Conservation (phyloP, 2,888 invertebrate species). For the Drosophila meridionalis region DNA sequence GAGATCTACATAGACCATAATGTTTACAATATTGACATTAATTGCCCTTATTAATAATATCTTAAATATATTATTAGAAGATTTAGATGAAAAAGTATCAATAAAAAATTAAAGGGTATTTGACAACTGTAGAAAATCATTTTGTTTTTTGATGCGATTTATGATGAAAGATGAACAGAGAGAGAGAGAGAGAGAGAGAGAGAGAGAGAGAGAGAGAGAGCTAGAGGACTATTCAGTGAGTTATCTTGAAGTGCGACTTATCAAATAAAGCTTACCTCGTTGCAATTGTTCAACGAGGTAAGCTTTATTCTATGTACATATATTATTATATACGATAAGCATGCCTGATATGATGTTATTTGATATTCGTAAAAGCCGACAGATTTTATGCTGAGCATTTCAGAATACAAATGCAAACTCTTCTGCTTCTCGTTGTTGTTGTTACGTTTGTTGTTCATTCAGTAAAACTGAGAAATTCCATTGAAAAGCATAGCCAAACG, state of each 20-base stretch:
- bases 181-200: background rate
- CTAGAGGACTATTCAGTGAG: background rate
- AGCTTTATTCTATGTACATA: constrained; percentile 47
- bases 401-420: constrained; percentile 2
- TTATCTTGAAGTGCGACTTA: constrained; percentile 22
- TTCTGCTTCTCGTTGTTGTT: background rate
- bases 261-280: constrained; percentile 42
- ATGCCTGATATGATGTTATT: constrained; percentile 31
- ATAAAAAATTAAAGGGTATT: background rate
- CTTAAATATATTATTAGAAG: too few relatives aligned
- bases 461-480: constrained; percentile 51
- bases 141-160: too few relatives aligned
- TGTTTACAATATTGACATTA: too few relatives aligned
- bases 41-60: too few relatives aligned
- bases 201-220: too few relatives aligned
- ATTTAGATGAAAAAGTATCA: too few relatives aligned
- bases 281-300: constrained; percentile 36
- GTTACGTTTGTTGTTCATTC: constrained; percentile 11
- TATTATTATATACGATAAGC: background rate
- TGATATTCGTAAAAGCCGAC: constrained; percentile 40
- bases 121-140: too few relatives aligned
- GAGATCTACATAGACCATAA: too few relatives aligned
- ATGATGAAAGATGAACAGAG: background rate
- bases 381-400: constrained; percentile 42
- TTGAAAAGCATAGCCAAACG: constrained; percentile 49